Evolutionary conservation across 2,113 vertebrate species (phyloP).

Genomic region (Anseranas semipalmata): DNA sequence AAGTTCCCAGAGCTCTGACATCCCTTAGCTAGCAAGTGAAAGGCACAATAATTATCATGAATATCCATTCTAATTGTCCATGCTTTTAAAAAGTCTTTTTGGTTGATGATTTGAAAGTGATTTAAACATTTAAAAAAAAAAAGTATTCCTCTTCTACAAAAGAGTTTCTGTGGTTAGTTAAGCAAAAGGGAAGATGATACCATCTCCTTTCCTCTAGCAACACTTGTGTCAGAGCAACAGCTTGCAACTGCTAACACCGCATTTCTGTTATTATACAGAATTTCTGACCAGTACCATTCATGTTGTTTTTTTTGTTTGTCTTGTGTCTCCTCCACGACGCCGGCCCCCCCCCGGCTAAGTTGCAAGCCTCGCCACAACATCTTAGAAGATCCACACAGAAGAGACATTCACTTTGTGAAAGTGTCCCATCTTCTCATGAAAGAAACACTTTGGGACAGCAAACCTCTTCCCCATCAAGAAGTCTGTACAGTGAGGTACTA

Average conservation of each 20-base stretch:
- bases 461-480: not conserved
- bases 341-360: too few relatives aligned
- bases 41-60: not conserved
- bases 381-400: not conserved
- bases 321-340: too few relatives aligned
- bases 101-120: not conserved
- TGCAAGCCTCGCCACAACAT: not conserved
- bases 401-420: not conserved
- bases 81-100: not conserved
- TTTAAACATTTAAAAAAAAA: too few relatives aligned
- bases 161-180: not conserved
- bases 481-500: not conserved
- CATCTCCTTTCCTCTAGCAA: constrained; percentile 2
- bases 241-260: not conserved
- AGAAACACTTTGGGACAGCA: not conserved
- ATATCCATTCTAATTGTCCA: not conserved
- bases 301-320: not conserved
- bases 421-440: not conserved
- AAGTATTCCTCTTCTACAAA: not conserved
- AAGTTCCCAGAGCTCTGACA: not conserved
- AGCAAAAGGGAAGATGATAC: not conserved
- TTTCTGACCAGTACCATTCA: not conserved
- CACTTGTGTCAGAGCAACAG: not conserved
- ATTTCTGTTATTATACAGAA: not conserved
- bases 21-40: not conserved